Conservation (phyloP, 2,888 invertebrate species). For the Encarsia formosa region DNA sequence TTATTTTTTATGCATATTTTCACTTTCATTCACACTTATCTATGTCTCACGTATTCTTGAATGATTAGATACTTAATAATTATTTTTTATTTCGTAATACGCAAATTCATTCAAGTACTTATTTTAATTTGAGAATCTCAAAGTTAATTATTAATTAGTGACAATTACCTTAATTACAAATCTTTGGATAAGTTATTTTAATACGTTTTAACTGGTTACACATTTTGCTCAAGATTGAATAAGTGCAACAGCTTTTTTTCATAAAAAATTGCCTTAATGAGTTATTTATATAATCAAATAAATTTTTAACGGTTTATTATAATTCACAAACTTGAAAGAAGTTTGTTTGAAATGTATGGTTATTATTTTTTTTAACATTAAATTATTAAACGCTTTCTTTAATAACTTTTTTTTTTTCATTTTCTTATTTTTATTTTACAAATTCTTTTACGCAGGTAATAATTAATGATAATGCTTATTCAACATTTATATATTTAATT, state of each 20-base stretch:
- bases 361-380: too few relatives aligned
- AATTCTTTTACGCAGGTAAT: too few relatives aligned
- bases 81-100: neutral
- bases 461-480: too few relatives aligned
- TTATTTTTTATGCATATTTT: conserved; percentile 7
- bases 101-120: neutral
- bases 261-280: conserved; percentile 10
- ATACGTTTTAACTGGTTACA: neutral
- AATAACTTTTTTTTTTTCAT: too few relatives aligned
- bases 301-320: conserved; percentile 25
- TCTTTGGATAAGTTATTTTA: conserved; percentile 1
- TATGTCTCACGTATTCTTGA: conserved; percentile 7
- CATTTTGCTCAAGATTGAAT: conserved; percentile 5
- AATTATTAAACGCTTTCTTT: too few relatives aligned
- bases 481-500: too few relatives aligned
- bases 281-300: conserved; percentile 20
- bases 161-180: conserved; percentile 10
- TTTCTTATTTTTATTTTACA: too few relatives aligned
- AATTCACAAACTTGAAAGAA: too few relatives aligned
- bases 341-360: too few relatives aligned
- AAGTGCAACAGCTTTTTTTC: conserved; percentile 2
- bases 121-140: neutral
- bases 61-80: neutral
- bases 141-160: conserved; percentile 1
- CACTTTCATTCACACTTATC: conserved; percentile 12